These are phyloP conservation scores for Oophaga pumilio DNA, from an alignment of 2,113 vertebrate species.

Conservation along the genomic window DNA sequence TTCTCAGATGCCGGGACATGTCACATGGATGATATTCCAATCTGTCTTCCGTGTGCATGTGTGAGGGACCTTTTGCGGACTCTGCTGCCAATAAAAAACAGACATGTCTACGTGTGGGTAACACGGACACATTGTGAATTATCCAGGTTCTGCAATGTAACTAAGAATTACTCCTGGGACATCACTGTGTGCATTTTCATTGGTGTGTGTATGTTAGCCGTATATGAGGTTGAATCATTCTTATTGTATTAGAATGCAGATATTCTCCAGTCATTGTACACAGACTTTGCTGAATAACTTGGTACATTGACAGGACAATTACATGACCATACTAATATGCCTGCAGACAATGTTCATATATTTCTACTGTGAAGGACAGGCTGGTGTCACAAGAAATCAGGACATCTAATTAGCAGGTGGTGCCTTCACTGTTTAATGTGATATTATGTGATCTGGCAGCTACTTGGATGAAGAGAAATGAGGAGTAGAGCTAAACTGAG, in stretches of 20 bases:
- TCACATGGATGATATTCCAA: too few relatives aligned
- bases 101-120: too few relatives aligned
- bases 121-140: too few relatives aligned
- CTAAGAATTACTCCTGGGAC: too few relatives aligned
- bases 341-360: conserved; percentile 27
- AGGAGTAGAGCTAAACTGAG: neutral
- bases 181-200: neutral
- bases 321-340: conserved; percentile 46
- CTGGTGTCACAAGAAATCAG: conserved; percentile 51
- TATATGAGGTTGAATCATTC: neutral
- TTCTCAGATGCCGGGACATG: too few relatives aligned
- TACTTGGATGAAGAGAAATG: neutral
- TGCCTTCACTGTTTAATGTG: conserved; percentile 40
- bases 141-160: too few relatives aligned
- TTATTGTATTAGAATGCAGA: neutral
- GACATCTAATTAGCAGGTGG: conserved; percentile 47
- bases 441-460: conserved; percentile 50
- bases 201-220: neutral
- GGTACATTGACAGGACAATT: conserved; percentile 21
- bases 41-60: too few relatives aligned
- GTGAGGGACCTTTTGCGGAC: too few relatives aligned
- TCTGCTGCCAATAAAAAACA: too few relatives aligned
- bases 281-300: conserved; percentile 20
- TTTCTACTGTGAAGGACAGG: conserved; percentile 29
- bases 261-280: conserved; percentile 3